Evolutionary conservation across 2,888 invertebrate genomes (phyloP).

Genomic region (Aphidoletes aphidimyza): DNA sequence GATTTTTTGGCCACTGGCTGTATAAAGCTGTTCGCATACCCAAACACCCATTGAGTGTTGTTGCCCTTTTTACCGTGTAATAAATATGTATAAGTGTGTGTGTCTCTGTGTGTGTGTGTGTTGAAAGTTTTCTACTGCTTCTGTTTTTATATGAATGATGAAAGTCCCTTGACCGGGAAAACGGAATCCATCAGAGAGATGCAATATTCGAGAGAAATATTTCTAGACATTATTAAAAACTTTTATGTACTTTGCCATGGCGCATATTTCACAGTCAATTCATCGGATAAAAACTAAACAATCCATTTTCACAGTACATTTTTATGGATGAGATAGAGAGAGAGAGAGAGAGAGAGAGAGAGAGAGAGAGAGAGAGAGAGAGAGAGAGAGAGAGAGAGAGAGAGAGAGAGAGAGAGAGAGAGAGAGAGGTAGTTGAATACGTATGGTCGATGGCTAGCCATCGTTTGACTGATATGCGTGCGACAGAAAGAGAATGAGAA

Average conservation of each 20-base stretch:
- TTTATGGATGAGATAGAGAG: background rate
- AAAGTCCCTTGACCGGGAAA: too few species aligned
- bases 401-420: too few species aligned
- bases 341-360: too few species aligned
- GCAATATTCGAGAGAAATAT: slow-evolving; percentile 16
- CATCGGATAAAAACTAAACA: background rate
- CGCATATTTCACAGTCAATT: slow-evolving; percentile 2
- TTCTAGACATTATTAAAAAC: background rate
- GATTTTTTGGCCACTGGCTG: background rate
- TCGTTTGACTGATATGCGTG: background rate
- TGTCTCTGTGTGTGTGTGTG: too few species aligned
- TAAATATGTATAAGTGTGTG: too few species aligned
- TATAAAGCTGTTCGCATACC: too few species aligned
- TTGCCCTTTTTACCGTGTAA: too few species aligned
- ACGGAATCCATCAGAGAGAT: background rate
- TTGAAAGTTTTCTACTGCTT: background rate
- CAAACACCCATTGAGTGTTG: too few species aligned
- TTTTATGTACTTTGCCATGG: background rate
- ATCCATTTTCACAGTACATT: background rate
- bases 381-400: too few species aligned
- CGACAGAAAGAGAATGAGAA: background rate
- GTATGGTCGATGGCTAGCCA: background rate
- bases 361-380: too few species aligned
- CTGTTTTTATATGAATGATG: background rate
- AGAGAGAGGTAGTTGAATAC: too few species aligned